Percentiles rank a stretch among this genome's conserved stretches.
phyloP scores from a whole-genome alignment of 2,797 vertebrate genomes.

The Saxicola maurus region DNA sequence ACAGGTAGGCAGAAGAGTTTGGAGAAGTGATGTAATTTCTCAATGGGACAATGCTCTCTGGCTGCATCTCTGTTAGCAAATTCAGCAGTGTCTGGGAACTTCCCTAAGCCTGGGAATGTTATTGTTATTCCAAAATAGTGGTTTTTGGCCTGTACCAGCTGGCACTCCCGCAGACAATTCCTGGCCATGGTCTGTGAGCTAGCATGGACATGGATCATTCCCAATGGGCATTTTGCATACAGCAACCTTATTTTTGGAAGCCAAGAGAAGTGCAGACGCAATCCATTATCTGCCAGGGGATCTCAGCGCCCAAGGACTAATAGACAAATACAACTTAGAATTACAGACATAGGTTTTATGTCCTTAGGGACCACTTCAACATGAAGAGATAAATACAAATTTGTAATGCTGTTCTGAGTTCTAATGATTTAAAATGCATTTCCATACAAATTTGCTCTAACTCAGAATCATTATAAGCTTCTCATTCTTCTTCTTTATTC shows the following conservation, averaged over 20 bases:
- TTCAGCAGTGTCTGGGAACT: neutral
- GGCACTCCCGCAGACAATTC: neutral
- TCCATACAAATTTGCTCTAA: slow-evolving; percentile 34
- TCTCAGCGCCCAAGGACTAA: neutral
- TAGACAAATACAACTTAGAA: slow-evolving; percentile 4
- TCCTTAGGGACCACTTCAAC: neutral
- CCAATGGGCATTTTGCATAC: neutral
- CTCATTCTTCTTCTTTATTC: slow-evolving; percentile 52
- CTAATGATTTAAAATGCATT: slow-evolving; percentile 65
- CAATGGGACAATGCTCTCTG: neutral
- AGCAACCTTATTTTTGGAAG: neutral
- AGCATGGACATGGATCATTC: neutral
- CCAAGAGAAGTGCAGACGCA: neutral
- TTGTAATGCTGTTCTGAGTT: slow-evolving; percentile 33
- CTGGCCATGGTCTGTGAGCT: neutral
- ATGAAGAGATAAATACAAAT: slow-evolving; percentile 10
- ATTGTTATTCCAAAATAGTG: neutral
- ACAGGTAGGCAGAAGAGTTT: neutral
- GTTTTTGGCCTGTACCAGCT: slow-evolving; percentile 2
- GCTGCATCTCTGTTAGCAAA: neutral
- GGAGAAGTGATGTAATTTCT: neutral
- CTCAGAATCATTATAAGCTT: slow-evolving; percentile 45
- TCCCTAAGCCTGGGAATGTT: neutral
- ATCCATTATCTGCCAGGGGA: slow-evolving; percentile 1
- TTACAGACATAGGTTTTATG: neutral